Conservation (phyloP, 2,888 invertebrate genomes). For the Ochropleura leucogaster region DNA sequence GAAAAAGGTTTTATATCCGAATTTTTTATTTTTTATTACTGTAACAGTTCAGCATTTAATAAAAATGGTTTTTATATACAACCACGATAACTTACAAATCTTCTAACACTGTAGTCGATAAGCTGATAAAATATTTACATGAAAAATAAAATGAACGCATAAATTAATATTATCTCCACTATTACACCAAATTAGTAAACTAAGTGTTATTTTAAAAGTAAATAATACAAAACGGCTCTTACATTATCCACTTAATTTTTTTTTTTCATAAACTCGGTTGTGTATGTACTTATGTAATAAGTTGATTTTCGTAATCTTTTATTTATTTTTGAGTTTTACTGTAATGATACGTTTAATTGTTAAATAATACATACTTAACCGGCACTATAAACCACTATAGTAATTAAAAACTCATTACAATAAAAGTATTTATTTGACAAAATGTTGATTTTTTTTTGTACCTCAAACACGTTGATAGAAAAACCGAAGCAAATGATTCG, state of each 20-base stretch:
- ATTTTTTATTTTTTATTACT: slow-evolving; percentile 73
- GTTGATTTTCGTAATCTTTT: slow-evolving; percentile 78
- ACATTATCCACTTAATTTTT: slow-evolving; percentile 77
- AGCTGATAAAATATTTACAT: slow-evolving; percentile 75
- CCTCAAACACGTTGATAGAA: slow-evolving; percentile 68
- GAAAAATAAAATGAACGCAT: slow-evolving; percentile 77
- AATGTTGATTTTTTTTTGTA: slow-evolving; percentile 79
- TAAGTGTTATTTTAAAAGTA: slow-evolving; percentile 71
- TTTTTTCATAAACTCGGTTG: slow-evolving; percentile 87
- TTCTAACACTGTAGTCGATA: slow-evolving; percentile 81
- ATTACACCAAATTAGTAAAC: slow-evolving; percentile 84
- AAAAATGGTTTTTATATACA: slow-evolving; percentile 63
- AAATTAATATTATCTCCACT: slow-evolving; percentile 82
- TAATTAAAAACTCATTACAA: slow-evolving; percentile 86
- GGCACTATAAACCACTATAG: slow-evolving; percentile 85
- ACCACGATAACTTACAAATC: slow-evolving; percentile 76
- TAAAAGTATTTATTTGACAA: slow-evolving; percentile 88
- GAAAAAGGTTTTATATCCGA: slow-evolving; percentile 77
- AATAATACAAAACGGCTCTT: slow-evolving; percentile 75
- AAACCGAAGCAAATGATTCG: slow-evolving; percentile 61
- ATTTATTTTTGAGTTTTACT: slow-evolving; percentile 84
- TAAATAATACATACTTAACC: slow-evolving; percentile 89
- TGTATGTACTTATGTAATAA: slow-evolving; percentile 91
- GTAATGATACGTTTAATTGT: slow-evolving; percentile 87
- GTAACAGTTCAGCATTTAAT: slow-evolving; percentile 68